phyloP scores from a whole-genome alignment of 2,797 vertebrate species.

The Iguana delicatissima region DNA sequence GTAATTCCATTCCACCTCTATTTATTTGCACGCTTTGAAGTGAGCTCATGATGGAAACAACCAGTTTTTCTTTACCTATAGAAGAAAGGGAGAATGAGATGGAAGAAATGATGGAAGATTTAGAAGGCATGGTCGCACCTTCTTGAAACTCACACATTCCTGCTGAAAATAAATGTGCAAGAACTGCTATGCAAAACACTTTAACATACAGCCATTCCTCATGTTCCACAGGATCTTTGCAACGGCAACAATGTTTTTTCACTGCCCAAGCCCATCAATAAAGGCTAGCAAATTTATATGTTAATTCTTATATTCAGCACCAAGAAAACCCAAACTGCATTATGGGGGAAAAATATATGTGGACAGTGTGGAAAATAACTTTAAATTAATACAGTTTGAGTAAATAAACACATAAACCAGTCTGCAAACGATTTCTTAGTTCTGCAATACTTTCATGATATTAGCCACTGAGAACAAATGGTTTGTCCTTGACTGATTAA shows the following conservation, averaged over 20 bases:
- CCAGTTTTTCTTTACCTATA: conserved; percentile 27
- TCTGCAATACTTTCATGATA: conserved; percentile 32
- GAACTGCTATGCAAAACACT: conserved; percentile 30
- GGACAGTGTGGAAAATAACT: conserved; percentile 59
- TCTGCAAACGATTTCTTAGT: conserved; percentile 49
- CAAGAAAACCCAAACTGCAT: conserved; percentile 68
- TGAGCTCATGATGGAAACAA: conserved; percentile 47
- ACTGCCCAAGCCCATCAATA: conserved; percentile 41
- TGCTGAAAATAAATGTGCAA: conserved; percentile 48
- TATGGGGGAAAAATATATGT: conserved; percentile 47
- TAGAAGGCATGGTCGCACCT: conserved; percentile 27
- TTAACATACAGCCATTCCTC: conserved; percentile 30
- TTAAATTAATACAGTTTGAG: conserved; percentile 67
- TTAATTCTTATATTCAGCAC: conserved; percentile 70
- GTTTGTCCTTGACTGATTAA: conserved; percentile 27
- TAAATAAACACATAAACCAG: conserved; percentile 72
- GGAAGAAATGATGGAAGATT: conserved; percentile 32
- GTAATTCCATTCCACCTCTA: neutral
- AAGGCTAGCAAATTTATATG: conserved; percentile 63
- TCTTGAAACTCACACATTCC: conserved; percentile 27
- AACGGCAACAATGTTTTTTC: conserved; percentile 51
- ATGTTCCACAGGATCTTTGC: conserved; percentile 7
- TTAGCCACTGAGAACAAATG: conserved; percentile 21
- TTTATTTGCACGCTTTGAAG: conserved; percentile 25
- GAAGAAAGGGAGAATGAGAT: conserved; percentile 35